phyloP scores from a whole-genome alignment of 2,113 vertebrate genomes.

The Rana temporaria region DNA sequence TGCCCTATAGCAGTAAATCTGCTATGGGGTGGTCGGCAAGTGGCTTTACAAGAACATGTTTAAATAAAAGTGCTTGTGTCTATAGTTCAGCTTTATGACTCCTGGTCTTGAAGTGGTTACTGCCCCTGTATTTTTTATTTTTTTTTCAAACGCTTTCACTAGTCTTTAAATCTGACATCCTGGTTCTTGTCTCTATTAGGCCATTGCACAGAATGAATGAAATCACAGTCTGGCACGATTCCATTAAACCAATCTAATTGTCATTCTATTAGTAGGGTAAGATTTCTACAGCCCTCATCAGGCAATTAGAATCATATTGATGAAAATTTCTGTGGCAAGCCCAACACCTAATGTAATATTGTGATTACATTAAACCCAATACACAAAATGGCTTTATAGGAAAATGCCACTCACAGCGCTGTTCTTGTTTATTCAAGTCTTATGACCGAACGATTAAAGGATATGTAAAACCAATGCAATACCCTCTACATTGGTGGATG shows the following conservation, averaged over 20 bases:
- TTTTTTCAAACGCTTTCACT: slow-evolving; percentile 31
- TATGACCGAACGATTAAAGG: no score
- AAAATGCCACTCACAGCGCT: background rate
- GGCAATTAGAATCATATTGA: slow-evolving; percentile 39
- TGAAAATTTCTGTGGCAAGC: slow-evolving; percentile 32
- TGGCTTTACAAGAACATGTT: no score
- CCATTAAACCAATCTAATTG: slow-evolving; percentile 34
- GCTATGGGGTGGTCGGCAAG: no score
- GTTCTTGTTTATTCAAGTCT: no score
- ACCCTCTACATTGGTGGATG: no score
- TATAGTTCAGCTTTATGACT: no score
- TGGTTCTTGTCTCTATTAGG: background rate
- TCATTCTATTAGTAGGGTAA: slow-evolving; percentile 19
- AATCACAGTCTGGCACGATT: slow-evolving; percentile 30
- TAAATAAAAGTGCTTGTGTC: no score
- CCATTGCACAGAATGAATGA: slow-evolving; percentile 40
- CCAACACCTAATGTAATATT: slow-evolving; percentile 33
- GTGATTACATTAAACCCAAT: slow-evolving; percentile 30
- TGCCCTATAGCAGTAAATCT: no score
- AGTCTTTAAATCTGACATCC: slow-evolving; percentile 39
- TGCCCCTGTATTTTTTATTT: background rate
- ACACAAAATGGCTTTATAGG: background rate
- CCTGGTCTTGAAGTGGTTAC: no score
- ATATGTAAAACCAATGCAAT: no score
- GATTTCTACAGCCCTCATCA: slow-evolving; percentile 44